Percentiles rank a stretch among this genome's conserved stretches.
phyloP scores from a whole-genome alignment of 2,113 vertebrate species.

The Anoplopoma fimbria region DNA sequence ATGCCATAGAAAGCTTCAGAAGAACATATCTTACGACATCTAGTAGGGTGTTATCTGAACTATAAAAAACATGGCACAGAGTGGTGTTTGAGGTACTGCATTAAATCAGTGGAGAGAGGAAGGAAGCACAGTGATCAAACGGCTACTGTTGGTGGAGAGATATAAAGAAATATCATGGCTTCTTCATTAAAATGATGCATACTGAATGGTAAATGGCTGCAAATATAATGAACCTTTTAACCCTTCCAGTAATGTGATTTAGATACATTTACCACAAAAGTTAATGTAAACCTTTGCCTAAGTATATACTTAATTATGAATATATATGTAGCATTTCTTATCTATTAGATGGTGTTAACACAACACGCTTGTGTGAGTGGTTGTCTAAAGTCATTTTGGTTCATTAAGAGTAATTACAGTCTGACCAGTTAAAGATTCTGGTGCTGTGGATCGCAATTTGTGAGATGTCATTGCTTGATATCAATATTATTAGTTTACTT shows the following conservation, averaged over 20 bases:
- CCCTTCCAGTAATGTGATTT: background rate
- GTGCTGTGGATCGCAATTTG: background rate
- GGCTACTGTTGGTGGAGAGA: slow-evolving; percentile 16
- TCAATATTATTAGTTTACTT: background rate
- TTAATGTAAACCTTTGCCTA: background rate
- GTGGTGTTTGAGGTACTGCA: slow-evolving; percentile 25
- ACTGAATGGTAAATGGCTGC: background rate
- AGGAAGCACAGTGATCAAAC: slow-evolving; percentile 46
- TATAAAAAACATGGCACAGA: slow-evolving; percentile 13
- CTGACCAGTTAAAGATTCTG: background rate
- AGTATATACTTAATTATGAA: background rate
- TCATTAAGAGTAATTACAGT: background rate
- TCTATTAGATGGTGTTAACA: background rate
- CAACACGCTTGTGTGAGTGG: background rate
- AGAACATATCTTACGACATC: slow-evolving; percentile 34
- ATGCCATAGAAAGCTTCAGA: slow-evolving; percentile 16
- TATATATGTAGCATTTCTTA: background rate
- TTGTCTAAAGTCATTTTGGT: background rate
- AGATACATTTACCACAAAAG: background rate
- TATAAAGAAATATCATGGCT: slow-evolving; percentile 25
- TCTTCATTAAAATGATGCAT: slow-evolving; percentile 55
- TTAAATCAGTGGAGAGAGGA: slow-evolving; percentile 42
- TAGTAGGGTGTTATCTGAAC: slow-evolving; percentile 37
- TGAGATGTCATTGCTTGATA: background rate
- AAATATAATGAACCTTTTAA: background rate